Base-by-base conservation (phyloP, 2,797 vertebrate genomes). In the Macroramphosus scolopax region DNA sequence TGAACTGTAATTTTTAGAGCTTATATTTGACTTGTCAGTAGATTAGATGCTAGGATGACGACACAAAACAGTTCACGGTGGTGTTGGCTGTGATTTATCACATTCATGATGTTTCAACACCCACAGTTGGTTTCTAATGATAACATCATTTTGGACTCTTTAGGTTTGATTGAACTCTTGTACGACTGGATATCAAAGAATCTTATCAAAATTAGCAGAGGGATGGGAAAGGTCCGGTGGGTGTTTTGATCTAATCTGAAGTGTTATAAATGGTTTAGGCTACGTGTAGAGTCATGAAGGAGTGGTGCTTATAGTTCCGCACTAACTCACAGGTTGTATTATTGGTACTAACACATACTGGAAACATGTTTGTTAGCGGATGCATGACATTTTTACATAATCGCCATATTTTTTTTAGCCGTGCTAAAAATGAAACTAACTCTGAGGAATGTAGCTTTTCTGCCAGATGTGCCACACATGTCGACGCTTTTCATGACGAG, bases 381-480 rank as follows among this genome's bases (percentile, higher is more conserved):
- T 6, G 13, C 5, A 22, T 13, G 20, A 32, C 10, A 17, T 30
- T 63, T 41, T 48, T 30, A 62, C 28, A 34, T 12, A 10, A 32
- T 41, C 20, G 3, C 3, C 6, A 18, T 55, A 13, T 43, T 53
- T 44, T 59, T 52, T 50, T 57, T 39, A 52, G 45, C 52, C 41
- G 42, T 62, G 40, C 62, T 69, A n/a, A 32, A 72, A 63, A 47
- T 38, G 3, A 62, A 60, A 63, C 49, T 65, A 72, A 73, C 59
- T 47, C 12, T 11, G 11, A 31, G 3, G 36, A 5, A n/a, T 53
- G 52, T 48, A 41, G 12, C 22, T 48, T 71, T 64, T 57, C 20
- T 66, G 46, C 42, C 59, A 32, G 16, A 40, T 22, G 28, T 57
- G 44, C 12, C 32, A 16, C 34, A 30, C 17, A 14, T 44, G 5